phyloP scores from a whole-genome alignment of 1,140 invertebrate species.

The Littorina saxatilis region DNA sequence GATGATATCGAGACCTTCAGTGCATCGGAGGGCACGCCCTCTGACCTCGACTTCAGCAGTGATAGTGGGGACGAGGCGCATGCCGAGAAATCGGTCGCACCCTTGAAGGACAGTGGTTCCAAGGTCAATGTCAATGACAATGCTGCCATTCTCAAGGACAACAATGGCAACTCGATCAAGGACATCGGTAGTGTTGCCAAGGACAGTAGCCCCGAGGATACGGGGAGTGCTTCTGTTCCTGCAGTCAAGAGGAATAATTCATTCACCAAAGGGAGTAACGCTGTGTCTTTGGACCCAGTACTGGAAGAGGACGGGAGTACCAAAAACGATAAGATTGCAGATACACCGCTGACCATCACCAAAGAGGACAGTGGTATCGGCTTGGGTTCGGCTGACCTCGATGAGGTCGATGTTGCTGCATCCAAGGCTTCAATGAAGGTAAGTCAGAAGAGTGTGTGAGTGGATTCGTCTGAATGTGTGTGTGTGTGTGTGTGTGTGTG shows the following conservation, averaged over 20 bases:
- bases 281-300: neutral
- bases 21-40: slow-evolving; percentile 38
- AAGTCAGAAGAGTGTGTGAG: neutral
- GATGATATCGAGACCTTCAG: slow-evolving; percentile 46
- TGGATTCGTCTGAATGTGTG: neutral
- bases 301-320: neutral
- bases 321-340: too few species aligned
- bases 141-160: neutral
- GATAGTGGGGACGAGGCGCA: neutral
- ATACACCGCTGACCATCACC: too few species aligned
- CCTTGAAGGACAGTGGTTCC: neutral
- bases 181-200: neutral
- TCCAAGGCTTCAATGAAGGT: neutral
- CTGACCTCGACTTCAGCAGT: slow-evolving; percentile 36
- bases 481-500: slow-evolving; percentile 9
- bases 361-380: neutral
- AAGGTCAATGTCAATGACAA: too few species aligned
- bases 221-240: neutral
- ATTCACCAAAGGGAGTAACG: neutral
- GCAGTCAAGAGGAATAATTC: slow-evolving; percentile 6
- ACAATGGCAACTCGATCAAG: neutral
- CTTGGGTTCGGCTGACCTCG: neutral
- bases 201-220: neutral
- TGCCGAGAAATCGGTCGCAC: neutral
- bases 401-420: neutral